Evolutionary conservation across 2,113 vertebrate species (phyloP).

Genomic region (Bujurquina vittata): DNA sequence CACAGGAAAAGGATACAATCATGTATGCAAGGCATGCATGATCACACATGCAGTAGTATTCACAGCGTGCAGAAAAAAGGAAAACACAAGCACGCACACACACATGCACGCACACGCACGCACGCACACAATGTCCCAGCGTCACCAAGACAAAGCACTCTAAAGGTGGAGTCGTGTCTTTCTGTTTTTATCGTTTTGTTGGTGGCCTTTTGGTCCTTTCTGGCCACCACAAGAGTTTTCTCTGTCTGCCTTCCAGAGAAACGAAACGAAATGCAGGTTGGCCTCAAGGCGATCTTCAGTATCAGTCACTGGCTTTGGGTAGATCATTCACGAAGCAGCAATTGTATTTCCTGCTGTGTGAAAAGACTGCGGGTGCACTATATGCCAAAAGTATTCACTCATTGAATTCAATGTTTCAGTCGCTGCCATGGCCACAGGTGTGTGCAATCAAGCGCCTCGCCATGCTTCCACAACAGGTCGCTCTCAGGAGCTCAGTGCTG

Average conservation of each 20-base stretch:
- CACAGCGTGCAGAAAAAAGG: background rate
- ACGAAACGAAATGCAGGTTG: background rate
- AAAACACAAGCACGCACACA: too few relatives aligned
- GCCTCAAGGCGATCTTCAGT: background rate
- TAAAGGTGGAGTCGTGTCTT: background rate
- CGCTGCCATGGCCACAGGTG: too few relatives aligned
- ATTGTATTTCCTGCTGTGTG: background rate
- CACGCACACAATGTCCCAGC: background rate
- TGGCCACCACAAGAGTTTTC: background rate
- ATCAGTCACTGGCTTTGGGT: background rate
- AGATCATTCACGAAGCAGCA: background rate
- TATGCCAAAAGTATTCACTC: too few relatives aligned
- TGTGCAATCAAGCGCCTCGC: too few relatives aligned
- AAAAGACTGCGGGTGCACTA: background rate
- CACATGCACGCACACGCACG: too few relatives aligned
- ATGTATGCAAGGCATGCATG: background rate
- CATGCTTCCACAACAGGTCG: too few relatives aligned
- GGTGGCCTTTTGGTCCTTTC: background rate
- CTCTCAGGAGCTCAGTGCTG: too few relatives aligned
- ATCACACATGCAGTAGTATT: slow-evolving; percentile 3
- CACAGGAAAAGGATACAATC: slow-evolving; percentile 15
- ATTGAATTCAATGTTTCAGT: too few relatives aligned
- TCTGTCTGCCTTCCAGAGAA: background rate
- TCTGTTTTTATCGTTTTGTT: background rate
- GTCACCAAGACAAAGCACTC: background rate